phyloP scores from a whole-genome alignment of 2,797 vertebrate species.

The Cossypha heuglini region DNA sequence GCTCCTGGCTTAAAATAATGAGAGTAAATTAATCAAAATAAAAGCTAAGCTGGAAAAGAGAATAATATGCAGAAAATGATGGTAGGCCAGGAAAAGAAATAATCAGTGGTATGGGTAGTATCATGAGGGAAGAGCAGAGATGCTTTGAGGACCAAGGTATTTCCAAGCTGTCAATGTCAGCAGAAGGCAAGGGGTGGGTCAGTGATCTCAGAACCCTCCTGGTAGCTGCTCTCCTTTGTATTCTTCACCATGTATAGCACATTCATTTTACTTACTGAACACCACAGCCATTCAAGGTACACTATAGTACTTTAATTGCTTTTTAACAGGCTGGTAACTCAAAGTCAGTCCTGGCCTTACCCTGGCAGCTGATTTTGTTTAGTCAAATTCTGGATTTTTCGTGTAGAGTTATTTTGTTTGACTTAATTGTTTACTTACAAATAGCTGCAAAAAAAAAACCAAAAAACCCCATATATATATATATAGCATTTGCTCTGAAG shows the following conservation, averaged over 20 bases:
- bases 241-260: neutral
- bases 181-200: neutral
- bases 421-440: neutral
- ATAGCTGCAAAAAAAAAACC: neutral
- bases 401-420: neutral
- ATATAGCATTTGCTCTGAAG: neutral
- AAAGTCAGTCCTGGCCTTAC: neutral
- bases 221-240: neutral
- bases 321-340: neutral
- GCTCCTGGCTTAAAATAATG: neutral
- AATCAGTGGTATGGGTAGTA: neutral
- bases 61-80: neutral
- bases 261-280: neutral
- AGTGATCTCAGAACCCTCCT: neutral
- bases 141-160: neutral
- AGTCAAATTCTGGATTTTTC: neutral
- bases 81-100: neutral
- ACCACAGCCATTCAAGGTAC: neutral
- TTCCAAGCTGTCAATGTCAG: neutral
- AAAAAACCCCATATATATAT: neutral
- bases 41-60: neutral
- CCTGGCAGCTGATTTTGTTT: neutral
- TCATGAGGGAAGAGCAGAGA: neutral
- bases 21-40: neutral
- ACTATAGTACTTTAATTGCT: fast-evolving